Base-by-base conservation (phyloP, 2,113 vertebrate genomes). In the Xyliphius kryptos region DNA sequence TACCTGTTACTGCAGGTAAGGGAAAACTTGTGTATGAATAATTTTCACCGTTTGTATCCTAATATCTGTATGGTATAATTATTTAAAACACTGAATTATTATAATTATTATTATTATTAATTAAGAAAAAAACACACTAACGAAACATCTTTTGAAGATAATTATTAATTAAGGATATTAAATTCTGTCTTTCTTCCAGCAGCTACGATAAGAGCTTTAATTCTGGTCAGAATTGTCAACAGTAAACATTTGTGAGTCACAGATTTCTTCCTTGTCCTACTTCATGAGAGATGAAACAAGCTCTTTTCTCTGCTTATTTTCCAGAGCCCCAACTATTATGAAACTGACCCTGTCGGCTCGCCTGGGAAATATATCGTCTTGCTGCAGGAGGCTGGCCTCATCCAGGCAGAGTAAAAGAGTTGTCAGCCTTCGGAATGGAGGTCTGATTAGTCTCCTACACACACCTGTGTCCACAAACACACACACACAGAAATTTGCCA, bases 281-380 rank as follows among this genome's bases (percentile, higher is more conserved):
- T 20, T 21, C 55, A 52, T 8, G 13, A 59, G 20, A 54, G 64
- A 68, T 59, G 56, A 62, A 66, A 50, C 43, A 63, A 67, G 67
- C 74, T 77, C 71, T 63, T 60, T 61, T 71, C 60, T 77, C 48
- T 56, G 51, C 70, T 72, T 60, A 68, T 68, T 44, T 9, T 64
- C 75, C 74, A 20, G 47, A 59, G 37, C 69, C 40, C 47, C 72
- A 76, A 63, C 67, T 74, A 76, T 63, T 76, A 63, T 60, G 37
- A 74, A 77, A 77, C 73, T 74, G 32, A 74, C 68, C 71, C 70
- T 19, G 57, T 32, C 41, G 68, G 63, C 74, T 56, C 52, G 67
- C 71, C 66, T 68, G 66, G 67, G 78, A 78, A 77, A 83, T 80
- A 78, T 81, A 86, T 80, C 78, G 79, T 73, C 74, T 81, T 26